A percentile compares a stretch with the other conserved stretches of the same genome.
Conservation (phyloP, 2,797 vertebrate genomes). For the Myotis pilosus region DNA sequence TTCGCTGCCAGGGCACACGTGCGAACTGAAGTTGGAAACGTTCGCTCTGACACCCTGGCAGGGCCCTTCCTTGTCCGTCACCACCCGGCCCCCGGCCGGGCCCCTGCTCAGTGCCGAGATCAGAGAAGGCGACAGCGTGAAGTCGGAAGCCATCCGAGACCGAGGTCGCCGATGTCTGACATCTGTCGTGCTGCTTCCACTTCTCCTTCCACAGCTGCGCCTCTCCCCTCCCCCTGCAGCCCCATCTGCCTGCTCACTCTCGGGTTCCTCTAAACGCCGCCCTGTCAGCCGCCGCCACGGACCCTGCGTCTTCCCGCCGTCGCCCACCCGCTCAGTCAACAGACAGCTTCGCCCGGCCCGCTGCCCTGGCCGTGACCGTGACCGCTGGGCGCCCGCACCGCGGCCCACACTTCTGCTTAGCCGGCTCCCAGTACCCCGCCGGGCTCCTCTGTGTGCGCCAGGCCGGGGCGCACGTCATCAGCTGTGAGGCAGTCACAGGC, state of each 20-base stretch:
- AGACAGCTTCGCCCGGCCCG: not conserved
- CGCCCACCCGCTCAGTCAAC: rapidly evolving
- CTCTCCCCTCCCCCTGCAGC: rapidly evolving
- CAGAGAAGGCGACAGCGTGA: rapidly evolving
- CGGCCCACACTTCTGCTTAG: rapidly evolving
- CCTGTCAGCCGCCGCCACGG: rapidly evolving
- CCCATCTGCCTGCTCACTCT: not conserved
- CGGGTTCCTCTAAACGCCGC: not conserved
- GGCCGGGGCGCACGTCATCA: rapidly evolving
- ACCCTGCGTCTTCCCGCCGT: rapidly evolving
- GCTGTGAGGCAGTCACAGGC: not conserved
- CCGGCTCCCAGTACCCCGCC: not conserved
- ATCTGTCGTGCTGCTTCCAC: rapidly evolving
- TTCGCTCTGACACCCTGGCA: rapidly evolving
- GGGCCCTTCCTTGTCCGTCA: rapidly evolving
- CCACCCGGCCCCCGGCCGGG: not conserved
- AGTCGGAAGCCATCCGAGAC: not conserved
- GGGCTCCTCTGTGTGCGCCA: rapidly evolving
- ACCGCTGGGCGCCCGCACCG: rapidly evolving
- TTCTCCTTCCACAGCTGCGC: not conserved
- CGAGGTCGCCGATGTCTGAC: not conserved
- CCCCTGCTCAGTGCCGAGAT: not conserved
- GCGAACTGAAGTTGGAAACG: rapidly evolving
- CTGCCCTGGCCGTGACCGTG: rapidly evolving
- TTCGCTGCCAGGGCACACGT: rapidly evolving